Percentiles rank a stretch among this genome's conserved stretches.
Evolutionary conservation across 2,113 vertebrate genomes (phyloP).

Genomic region (Zapus hudsonius): DNA sequence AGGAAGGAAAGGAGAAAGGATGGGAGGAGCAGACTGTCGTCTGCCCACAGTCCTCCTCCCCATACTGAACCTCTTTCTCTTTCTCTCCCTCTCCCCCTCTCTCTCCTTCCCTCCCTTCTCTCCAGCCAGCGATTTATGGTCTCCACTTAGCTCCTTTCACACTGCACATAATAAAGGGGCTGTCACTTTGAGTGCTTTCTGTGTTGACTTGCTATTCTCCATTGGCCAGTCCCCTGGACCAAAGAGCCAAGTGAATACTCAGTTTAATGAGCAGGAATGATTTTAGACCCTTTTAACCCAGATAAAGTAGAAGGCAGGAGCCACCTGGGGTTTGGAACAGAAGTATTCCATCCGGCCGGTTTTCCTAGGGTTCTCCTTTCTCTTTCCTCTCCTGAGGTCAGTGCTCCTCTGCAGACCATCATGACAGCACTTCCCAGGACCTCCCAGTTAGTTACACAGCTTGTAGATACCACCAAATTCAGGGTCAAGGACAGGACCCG

Average conservation of each 20-base stretch:
- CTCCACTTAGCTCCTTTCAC: slow-evolving; percentile 28
- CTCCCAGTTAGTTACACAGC: background rate
- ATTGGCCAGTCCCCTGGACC: background rate
- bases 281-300: slow-evolving; percentile 62
- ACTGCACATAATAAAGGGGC: slow-evolving; percentile 25
- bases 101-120: background rate
- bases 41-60: background rate
- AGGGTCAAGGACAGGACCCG: background rate
- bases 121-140: slow-evolving; percentile 26
- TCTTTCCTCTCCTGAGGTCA: background rate
- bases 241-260: slow-evolving; percentile 29
- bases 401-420: background rate
- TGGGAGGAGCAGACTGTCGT: background rate
- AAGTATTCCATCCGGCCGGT: background rate
- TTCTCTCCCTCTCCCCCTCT: background rate
- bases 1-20: background rate
- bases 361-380: background rate
- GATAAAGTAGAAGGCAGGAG: slow-evolving; percentile 14
- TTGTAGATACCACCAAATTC: too few species aligned
- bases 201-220: slow-evolving; percentile 30
- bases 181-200: slow-evolving; percentile 43
- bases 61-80: too few species aligned
- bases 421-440: fast-evolving
- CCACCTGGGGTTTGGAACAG: background rate
- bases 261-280: slow-evolving; percentile 33